Evolutionary conservation across 2,113 vertebrate genomes (phyloP).

Genomic region (Oreochromis aureus): DNA sequence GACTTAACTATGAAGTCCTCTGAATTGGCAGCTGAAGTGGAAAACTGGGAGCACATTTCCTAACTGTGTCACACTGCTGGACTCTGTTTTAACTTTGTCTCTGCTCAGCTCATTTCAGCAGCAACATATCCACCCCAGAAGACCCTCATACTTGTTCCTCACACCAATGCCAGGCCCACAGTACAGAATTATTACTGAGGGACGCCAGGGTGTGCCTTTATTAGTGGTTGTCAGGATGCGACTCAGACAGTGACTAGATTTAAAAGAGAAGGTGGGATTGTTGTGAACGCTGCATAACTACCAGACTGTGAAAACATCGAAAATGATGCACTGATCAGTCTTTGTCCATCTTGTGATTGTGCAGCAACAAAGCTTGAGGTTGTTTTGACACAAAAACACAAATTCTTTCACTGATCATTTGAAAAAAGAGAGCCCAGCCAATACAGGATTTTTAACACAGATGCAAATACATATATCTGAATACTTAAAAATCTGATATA

Average conservation of each 20-base stretch:
- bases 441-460: neutral
- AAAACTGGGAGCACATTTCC: neutral
- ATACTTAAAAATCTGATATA: neutral
- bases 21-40: conserved; percentile 10
- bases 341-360: neutral
- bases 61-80: neutral
- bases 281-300: neutral
- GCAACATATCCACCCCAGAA: neutral
- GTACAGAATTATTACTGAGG: neutral
- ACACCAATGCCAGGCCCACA: neutral
- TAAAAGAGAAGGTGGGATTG: neutral
- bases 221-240: neutral
- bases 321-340: neutral
- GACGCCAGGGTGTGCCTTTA: neutral
- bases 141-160: neutral
- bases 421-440: neutral
- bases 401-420: neutral
- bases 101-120: neutral
- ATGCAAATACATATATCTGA: neutral
- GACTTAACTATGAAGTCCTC: neutral
- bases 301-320: neutral
- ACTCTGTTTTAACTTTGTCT: neutral
- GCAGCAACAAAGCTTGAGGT: neutral
- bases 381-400: neutral
- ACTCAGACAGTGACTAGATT: neutral